Evolutionary conservation across 1,140 invertebrate genomes (phyloP).

Genomic region (Plutomurus gul): DNA sequence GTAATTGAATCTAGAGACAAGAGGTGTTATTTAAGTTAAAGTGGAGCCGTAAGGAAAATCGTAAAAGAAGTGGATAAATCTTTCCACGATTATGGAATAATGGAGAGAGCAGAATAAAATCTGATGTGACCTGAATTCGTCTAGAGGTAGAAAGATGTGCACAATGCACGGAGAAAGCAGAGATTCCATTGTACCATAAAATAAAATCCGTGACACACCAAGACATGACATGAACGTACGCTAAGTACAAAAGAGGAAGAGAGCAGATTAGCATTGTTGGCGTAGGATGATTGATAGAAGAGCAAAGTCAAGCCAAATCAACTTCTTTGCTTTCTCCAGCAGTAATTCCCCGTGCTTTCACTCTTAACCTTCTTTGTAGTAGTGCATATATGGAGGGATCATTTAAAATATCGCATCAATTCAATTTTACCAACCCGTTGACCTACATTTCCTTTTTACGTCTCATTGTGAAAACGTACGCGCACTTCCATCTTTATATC

Average conservation of each 20-base stretch:
- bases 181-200: background rate
- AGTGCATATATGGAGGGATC: background rate
- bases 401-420: background rate
- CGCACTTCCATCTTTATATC: background rate
- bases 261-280: background rate
- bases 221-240: background rate
- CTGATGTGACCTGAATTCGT: background rate
- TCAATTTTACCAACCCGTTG: background rate
- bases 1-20: background rate
- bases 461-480: too few species aligned
- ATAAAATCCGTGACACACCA: background rate
- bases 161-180: background rate
- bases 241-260: too few species aligned
- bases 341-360: background rate
- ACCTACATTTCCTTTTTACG: background rate
- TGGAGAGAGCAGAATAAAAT: background rate
- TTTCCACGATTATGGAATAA: background rate
- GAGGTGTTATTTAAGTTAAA: background rate
- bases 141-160: background rate
- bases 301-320: too few species aligned
- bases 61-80: background rate
- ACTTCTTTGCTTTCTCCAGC: background rate
- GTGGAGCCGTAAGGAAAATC: background rate
- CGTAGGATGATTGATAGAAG: background rate
- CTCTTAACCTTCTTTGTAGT: background rate